Base-by-base conservation (phyloP, 2,797 vertebrate genomes). In the Thunnus albacares region DNA sequence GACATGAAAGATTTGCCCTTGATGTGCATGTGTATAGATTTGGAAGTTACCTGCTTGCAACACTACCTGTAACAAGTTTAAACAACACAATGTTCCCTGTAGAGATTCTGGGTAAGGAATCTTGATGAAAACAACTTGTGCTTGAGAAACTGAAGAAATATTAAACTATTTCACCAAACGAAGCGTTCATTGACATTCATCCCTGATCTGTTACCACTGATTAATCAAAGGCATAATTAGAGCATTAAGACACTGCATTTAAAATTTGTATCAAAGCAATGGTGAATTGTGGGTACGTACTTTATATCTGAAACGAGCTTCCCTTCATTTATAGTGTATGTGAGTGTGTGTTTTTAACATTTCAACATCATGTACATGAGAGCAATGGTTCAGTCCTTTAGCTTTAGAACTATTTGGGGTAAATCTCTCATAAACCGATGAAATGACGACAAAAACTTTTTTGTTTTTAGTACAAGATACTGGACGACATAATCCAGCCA, bases 401-500 rank as follows among this genome's bases (percentile, higher is more conserved):
- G 7, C 5, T 60, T 61, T 24, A 35, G 49, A 43, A 43, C 53
- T 43, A 3, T 63, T 17, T 45, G 12, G 7, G 9, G 30, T n/a
- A 30, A 45, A 26, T 10, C 6, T 28, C 17, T 30, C 35, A 41
- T 15, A 57, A 43, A 69, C 13, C 24, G 38, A 30, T 43, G 2
- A 45, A 56, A 55, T 17, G 14, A 22, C n/a, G 3, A 63, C 20
- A 14, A n/a, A 7, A 60, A 17, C 26, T 38, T 4, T 30, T 51
- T 82, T 71, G 49, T 47, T 49, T 59, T 79, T 6, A 38, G 38
- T 62, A 62, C 52, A 68, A 77, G 49, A 69, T 59, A 53, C 28
- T 62, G 58, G n/a, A 66, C 60, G 68, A 87, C 80, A 80, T 84
- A 77, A 87, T 86, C 71, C 84, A 30, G 53, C 81, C 74, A 38